phyloP scores from a whole-genome alignment of 2,113 vertebrate genomes.

The Elgaria multicarinata region DNA sequence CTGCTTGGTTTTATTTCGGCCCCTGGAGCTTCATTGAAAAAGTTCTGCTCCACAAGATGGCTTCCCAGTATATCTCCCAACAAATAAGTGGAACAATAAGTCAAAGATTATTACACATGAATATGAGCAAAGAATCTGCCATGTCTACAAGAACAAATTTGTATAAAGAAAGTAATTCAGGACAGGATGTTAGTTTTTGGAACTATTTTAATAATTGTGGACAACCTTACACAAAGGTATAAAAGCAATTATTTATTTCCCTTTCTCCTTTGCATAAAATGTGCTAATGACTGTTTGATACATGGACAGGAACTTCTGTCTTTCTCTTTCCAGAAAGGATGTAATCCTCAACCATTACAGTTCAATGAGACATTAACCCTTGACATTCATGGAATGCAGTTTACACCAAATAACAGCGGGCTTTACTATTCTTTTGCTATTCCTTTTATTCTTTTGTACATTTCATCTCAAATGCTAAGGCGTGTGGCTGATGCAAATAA shows the following conservation, averaged over 20 bases:
- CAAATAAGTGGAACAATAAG: not conserved
- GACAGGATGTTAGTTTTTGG: not conserved
- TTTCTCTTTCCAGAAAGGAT: not conserved
- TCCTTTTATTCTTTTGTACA: too few relatives aligned
- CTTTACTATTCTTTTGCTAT: not conserved
- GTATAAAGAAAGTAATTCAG: not conserved
- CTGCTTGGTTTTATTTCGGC: too few relatives aligned
- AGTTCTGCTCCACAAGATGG: not conserved
- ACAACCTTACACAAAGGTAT: not conserved
- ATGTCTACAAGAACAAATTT: not conserved
- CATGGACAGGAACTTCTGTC: not conserved
- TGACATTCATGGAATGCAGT: not conserved
- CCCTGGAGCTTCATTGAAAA: not conserved
- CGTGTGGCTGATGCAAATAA: too few relatives aligned
- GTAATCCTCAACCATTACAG: not conserved
- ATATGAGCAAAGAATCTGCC: not conserved
- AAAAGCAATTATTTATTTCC: not conserved
- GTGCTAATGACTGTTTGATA: not conserved
- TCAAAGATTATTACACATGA: not conserved
- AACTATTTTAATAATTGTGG: not conserved
- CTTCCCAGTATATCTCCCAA: not conserved
- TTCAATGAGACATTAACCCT: not conserved
- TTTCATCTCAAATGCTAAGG: too few relatives aligned
- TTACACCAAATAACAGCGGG: not conserved
- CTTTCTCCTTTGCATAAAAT: not conserved